Conservation (phyloP, 1,140 invertebrate genomes). For the Eriosoma lanigerum region DNA sequence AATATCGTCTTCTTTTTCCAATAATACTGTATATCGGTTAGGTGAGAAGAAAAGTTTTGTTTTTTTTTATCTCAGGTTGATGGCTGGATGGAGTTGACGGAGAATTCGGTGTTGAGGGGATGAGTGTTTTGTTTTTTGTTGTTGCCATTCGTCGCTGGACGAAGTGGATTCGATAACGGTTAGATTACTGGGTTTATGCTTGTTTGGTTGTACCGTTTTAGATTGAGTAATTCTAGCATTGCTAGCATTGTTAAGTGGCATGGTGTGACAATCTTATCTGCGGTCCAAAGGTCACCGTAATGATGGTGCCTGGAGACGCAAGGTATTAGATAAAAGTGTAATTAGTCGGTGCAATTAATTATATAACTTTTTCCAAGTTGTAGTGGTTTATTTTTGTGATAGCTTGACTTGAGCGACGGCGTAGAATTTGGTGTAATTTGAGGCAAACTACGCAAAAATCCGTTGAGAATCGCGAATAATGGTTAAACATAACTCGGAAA, state of each 20-base stretch:
- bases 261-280: background rate
- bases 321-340: background rate
- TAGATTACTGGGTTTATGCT: background rate
- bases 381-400: background rate
- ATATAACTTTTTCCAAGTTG: background rate
- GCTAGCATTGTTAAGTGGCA: too few relatives aligned
- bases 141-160: background rate
- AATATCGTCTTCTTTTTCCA: background rate
- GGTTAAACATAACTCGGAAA: conserved; percentile 1
- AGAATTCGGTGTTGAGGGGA: background rate
- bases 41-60: too few relatives aligned
- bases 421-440: too few relatives aligned
- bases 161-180: background rate
- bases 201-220: background rate
- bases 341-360: conserved; percentile 13
- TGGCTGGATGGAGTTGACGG: background rate
- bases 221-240: background rate
- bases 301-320: background rate
- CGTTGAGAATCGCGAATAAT: background rate
- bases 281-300: background rate
- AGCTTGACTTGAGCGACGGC: background rate
- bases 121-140: background rate
- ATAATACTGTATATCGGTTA: background rate
- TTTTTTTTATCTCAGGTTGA: background rate
- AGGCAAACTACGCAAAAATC: background rate